Conservation (phyloP, 2,797 vertebrate species). For the Onychomys arenicola region DNA sequence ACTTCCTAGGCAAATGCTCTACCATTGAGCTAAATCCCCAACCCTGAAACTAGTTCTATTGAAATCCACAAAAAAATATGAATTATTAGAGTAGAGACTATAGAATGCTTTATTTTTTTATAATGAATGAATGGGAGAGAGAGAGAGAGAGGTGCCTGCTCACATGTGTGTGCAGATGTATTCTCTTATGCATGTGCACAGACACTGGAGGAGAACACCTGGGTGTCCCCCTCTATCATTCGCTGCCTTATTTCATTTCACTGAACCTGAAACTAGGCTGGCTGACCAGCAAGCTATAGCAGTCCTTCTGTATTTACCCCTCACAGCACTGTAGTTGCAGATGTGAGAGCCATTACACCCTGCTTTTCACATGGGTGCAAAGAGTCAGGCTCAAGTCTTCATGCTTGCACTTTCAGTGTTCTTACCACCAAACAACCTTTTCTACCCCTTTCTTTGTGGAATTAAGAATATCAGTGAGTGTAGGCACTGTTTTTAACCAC, state of each 20-base stretch:
- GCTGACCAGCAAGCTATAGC: not conserved
- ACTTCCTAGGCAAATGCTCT: no score
- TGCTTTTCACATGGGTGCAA: not conserved
- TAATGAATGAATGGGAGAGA: not conserved
- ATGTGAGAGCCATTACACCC: not conserved
- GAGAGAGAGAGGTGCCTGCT: not conserved
- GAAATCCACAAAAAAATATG: not conserved
- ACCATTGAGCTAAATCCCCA: no score
- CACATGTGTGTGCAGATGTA: not conserved
- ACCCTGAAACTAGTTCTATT: slow-evolving; percentile 51
- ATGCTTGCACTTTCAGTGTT: not conserved
- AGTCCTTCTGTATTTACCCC: no score
- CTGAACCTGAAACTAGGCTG: not conserved
- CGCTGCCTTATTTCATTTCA: not conserved
- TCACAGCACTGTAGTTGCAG: not conserved
- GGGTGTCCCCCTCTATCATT: not conserved
- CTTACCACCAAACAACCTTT: no score
- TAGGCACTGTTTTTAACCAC: not conserved
- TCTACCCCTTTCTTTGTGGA: not conserved
- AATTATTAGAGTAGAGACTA: not conserved
- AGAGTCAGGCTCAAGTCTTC: not conserved
- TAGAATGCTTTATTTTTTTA: not conserved
- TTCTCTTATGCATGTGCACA: not conserved
- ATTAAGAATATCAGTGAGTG: slow-evolving; percentile 12
- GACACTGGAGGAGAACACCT: not conserved